These are phyloP conservation scores for Plestiodon gilberti DNA, from an alignment of 2,113 vertebrate species.

Conservation along the genomic window DNA sequence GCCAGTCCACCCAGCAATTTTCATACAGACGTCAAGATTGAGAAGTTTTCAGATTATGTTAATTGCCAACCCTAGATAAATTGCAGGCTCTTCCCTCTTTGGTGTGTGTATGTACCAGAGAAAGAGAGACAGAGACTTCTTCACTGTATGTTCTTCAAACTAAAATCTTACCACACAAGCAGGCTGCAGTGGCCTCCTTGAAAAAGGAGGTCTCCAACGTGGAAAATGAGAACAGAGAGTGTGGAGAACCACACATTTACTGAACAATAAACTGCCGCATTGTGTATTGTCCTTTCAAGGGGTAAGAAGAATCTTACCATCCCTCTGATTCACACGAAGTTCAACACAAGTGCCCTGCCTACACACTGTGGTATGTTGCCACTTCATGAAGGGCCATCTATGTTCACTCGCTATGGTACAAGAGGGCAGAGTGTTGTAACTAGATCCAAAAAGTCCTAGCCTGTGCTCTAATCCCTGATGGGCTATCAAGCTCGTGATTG, in stretches of 20 bases:
- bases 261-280: too few relatives aligned
- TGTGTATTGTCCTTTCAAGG: too few relatives aligned
- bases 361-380: neutral
- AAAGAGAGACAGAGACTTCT: neutral
- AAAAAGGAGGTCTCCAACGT: neutral
- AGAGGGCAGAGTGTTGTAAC: neutral
- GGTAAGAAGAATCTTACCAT: too few relatives aligned
- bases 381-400: neutral
- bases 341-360: neutral
- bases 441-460: neutral
- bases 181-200: neutral
- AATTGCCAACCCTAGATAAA: constrained; percentile 73
- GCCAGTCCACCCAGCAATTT: constrained; percentile 83
- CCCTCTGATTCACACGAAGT: too few relatives aligned
- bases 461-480: neutral
- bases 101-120: neutral
- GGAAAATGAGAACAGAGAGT: neutral
- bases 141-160: neutral
- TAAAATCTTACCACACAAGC: neutral
- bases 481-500: neutral
- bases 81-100: constrained; percentile 25
- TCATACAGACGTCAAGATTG: constrained; percentile 74
- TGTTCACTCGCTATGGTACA: neutral
- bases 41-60: constrained; percentile 75
- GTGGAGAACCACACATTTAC: neutral